phyloP scores from a whole-genome alignment of 2,888 invertebrate genomes.

The Cataglyphis albicans region DNA sequence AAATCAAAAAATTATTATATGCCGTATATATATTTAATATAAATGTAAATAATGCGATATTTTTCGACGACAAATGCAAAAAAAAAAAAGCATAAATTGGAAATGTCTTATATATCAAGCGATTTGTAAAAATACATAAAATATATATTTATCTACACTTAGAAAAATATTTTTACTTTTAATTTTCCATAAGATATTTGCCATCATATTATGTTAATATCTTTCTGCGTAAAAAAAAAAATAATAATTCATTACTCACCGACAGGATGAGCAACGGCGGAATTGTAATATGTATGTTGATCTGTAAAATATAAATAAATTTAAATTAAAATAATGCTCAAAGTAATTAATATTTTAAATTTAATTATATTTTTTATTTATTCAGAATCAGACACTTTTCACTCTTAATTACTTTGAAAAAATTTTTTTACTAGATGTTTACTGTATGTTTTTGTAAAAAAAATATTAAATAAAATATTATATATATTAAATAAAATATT shows the following conservation, averaged over 20 bases:
- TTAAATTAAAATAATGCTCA: neutral
- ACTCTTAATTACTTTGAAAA: neutral
- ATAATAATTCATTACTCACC: neutral
- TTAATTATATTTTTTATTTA: neutral
- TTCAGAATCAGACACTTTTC: neutral
- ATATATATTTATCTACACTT: neutral
- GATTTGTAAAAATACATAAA: neutral
- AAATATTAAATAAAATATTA: neutral
- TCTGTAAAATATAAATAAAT: constrained; percentile 1
- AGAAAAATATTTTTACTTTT: neutral
- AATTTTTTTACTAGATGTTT: no score
- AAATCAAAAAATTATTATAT: neutral
- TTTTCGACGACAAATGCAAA: neutral
- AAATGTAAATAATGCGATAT: constrained; percentile 7
- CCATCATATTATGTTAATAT: neutral
- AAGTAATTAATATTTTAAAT: neutral
- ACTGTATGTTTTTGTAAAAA: neutral
- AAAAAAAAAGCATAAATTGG: constrained; percentile 19
- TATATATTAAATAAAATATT: no score
- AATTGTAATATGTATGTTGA: neutral
- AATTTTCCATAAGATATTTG: neutral
- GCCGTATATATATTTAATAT: neutral
- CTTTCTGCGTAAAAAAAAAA: neutral
- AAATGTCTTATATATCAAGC: neutral
- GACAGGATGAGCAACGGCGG: neutral